phyloP scores from a whole-genome alignment of 2,888 invertebrate genomes.

The Miltochrista miniata region DNA sequence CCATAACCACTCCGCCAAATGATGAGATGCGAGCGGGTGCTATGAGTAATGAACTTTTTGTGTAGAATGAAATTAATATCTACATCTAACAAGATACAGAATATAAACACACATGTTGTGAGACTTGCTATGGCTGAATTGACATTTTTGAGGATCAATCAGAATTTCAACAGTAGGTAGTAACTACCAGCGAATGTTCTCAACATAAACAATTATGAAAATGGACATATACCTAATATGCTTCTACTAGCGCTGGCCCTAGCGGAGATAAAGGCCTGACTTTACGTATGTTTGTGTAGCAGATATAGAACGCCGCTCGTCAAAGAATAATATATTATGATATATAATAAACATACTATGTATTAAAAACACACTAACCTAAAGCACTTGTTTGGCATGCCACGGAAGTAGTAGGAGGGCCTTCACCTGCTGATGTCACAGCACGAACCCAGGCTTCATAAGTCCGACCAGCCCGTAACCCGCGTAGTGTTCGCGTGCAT shows the following conservation, averaged over 20 bases:
- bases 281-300: too few relatives aligned
- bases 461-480: conserved; percentile 87
- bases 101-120: too few relatives aligned
- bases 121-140: too few relatives aligned
- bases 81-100: neutral
- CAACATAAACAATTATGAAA: too few relatives aligned
- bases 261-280: too few relatives aligned
- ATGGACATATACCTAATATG: too few relatives aligned
- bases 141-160: too few relatives aligned
- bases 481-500: conserved; percentile 85
- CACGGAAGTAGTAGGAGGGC: conserved; percentile 70
- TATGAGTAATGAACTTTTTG: conserved; percentile 44
- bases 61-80: neutral
- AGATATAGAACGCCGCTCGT: too few relatives aligned
- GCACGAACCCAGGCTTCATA: conserved; percentile 95
- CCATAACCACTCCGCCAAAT: conserved; percentile 89
- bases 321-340: too few relatives aligned
- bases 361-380: conserved; percentile 47
- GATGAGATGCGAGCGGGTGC: conserved; percentile 94
- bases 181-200: too few relatives aligned
- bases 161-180: too few relatives aligned
- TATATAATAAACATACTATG: neutral
- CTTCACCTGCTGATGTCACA: conserved; percentile 90
- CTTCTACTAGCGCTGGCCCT: too few relatives aligned
- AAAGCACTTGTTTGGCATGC: conserved; percentile 76